Conservation (phyloP, 64 coral and sea anemone genomes). For the Orbicella faveolata region DNA sequence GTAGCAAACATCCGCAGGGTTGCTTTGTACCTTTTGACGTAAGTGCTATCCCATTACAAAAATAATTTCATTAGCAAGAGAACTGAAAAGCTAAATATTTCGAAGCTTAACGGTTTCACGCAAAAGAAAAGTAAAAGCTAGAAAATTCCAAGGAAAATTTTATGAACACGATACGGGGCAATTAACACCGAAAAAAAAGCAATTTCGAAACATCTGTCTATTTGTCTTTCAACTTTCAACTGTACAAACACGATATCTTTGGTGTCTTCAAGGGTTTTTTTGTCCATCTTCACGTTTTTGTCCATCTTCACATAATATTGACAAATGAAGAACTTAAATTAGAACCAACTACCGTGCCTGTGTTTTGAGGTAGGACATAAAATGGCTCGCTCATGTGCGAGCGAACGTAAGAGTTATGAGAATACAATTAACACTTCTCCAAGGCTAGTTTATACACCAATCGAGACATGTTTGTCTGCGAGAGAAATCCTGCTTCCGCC, state of each 20-base stretch:
- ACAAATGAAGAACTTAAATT: neutral
- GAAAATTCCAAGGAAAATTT: neutral
- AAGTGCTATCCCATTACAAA: no score
- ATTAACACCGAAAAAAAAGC: neutral
- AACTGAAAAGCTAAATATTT: neutral
- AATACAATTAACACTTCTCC: conserved; percentile 1
- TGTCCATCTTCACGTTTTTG: neutral
- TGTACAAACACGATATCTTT: neutral
- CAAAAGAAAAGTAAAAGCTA: neutral
- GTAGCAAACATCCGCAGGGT: neutral
- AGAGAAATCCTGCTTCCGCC: neutral
- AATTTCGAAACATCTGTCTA: neutral
- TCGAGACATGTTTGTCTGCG: neutral
- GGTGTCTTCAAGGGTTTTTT: neutral
- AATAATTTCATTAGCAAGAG: neutral
- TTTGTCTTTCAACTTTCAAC: neutral
- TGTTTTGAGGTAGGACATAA: neutral
- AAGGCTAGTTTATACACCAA: conserved; percentile 6
- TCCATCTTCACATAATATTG: neutral
- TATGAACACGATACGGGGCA: neutral
- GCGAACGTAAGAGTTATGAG: no score
- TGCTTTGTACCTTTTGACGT: neutral
- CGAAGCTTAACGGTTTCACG: neutral
- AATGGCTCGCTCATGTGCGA: no score
- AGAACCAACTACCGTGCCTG: neutral